Conservation (phyloP, 2,113 vertebrate genomes). For the Catharus fuscescens region DNA sequence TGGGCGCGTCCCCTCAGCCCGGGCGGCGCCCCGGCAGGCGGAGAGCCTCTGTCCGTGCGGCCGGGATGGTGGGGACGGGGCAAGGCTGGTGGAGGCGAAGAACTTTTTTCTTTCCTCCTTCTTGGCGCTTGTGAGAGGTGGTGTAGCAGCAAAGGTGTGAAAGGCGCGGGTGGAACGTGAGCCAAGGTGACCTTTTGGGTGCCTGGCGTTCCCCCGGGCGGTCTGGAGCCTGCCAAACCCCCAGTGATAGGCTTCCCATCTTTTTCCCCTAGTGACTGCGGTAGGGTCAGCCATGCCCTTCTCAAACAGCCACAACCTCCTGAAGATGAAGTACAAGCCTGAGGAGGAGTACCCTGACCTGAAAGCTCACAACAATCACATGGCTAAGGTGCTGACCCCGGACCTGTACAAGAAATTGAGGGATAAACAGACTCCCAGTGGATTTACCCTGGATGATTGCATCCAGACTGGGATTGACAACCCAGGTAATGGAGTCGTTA, state of each 20-base stretch:
- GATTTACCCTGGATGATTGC: conserved; percentile 91
- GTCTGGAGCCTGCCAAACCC: neutral
- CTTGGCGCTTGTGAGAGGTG: neutral
- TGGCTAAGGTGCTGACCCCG: conserved; percentile 89
- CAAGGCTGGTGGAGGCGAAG: neutral
- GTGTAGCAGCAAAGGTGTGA: neutral
- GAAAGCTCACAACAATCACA: conserved; percentile 92
- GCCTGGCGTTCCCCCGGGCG: neutral
- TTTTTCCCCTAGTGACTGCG: conserved; percentile 55
- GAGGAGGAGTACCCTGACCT: conserved; percentile 91
- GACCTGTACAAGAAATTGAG: conserved; percentile 86
- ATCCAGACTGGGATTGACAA: conserved; percentile 97
- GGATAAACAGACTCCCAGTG: conserved; percentile 86
- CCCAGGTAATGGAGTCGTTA: conserved; percentile 82
- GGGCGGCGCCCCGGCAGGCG: neutral
- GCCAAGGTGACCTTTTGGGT: conserved; percentile 66
- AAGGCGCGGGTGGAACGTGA: neutral
- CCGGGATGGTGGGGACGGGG: neutral
- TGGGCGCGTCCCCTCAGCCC: neutral
- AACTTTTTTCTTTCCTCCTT: neutral
- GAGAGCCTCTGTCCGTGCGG: neutral
- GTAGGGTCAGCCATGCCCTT: conserved; percentile 90
- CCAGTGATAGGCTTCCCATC: conserved; percentile 39
- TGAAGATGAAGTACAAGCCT: conserved; percentile 81
- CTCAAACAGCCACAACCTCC: conserved; percentile 90